phyloP scores from a whole-genome alignment of 2,888 invertebrate genomes.

The Craniophora ligustri region DNA sequence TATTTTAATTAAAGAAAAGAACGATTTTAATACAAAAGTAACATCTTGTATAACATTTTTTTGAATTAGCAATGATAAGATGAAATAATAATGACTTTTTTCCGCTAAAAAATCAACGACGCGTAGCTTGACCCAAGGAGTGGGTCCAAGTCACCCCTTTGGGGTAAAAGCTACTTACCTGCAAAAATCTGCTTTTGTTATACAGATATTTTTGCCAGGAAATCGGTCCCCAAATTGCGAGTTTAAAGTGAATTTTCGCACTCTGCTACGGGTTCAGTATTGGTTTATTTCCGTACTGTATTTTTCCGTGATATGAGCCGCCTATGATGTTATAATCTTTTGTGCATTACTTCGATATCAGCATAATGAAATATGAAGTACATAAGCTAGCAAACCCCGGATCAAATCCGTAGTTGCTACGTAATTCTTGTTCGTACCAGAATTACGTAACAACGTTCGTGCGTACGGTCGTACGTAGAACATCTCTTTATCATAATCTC shows the following conservation, averaged over 20 bases:
- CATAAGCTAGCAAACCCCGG: too few species aligned
- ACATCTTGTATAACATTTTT: conserved; percentile 45
- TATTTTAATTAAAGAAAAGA: conserved; percentile 26
- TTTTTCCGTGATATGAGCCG: neutral
- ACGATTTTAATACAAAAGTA: conserved; percentile 18
- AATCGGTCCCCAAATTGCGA: conserved; percentile 2
- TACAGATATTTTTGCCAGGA: conserved; percentile 25
- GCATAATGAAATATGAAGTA: too few species aligned
- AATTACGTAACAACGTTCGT: too few species aligned
- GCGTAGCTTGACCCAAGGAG: conserved; percentile 48
- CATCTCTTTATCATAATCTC: too few species aligned
- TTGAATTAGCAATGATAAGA: conserved; percentile 52
- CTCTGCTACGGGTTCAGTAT: neutral
- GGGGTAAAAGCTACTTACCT: conserved; percentile 28
- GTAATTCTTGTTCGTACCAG: too few species aligned
- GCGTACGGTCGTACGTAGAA: too few species aligned
- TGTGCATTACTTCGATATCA: neutral
- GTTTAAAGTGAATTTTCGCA: neutral
- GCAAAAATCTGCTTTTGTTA: conserved; percentile 37
- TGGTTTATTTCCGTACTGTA: neutral
- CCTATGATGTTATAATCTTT: too few species aligned
- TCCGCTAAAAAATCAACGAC: conserved; percentile 51
- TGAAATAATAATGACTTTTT: conserved; percentile 51
- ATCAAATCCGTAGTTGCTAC: too few species aligned
- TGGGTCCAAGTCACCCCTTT: conserved; percentile 40